A percentile compares a stretch with the other conserved stretches of the same genome.
phyloP scores from a whole-genome alignment of 2,888 invertebrate species.

The Schrankia costaestrigalis region DNA sequence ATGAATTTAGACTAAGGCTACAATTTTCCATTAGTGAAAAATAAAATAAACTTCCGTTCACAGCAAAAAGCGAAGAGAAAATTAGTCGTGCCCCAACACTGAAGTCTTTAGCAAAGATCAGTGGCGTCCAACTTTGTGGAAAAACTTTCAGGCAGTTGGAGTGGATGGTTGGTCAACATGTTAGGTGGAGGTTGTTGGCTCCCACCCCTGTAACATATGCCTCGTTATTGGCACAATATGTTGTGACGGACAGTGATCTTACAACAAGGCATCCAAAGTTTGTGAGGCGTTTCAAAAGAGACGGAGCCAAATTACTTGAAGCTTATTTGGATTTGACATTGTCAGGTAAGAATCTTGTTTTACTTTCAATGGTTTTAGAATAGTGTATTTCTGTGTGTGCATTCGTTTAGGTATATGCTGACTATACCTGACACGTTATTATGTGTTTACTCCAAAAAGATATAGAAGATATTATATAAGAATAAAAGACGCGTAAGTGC shows the following conservation, averaged over 20 bases:
- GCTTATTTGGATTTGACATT: slow-evolving; percentile 67
- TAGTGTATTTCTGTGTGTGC: neutral
- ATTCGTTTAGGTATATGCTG: too few relatives aligned
- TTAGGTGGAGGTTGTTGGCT: slow-evolving; percentile 61
- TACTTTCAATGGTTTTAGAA: neutral
- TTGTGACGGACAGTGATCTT: slow-evolving; percentile 62
- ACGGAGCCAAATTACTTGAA: slow-evolving; percentile 60
- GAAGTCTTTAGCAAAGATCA: slow-evolving; percentile 57
- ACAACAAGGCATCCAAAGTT: slow-evolving; percentile 66
- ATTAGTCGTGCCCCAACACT: slow-evolving; percentile 63
- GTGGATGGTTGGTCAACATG: slow-evolving; percentile 75
- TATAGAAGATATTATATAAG: too few relatives aligned
- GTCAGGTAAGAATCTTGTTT: slow-evolving; percentile 55
- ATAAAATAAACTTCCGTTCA: neutral
- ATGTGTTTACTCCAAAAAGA: too few relatives aligned
- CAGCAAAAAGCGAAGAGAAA: slow-evolving; percentile 74
- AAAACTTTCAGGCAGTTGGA: slow-evolving; percentile 69
- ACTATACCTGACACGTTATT: too few relatives aligned
- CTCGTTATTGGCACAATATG: slow-evolving; percentile 57
- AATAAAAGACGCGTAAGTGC: too few relatives aligned
- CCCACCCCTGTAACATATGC: slow-evolving; percentile 71
- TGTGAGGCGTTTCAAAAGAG: slow-evolving; percentile 58
- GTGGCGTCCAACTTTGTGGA: slow-evolving; percentile 62
- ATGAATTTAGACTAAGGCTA: neutral
- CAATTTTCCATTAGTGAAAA: neutral